Conservation (phyloP, 2,888 invertebrate species). For the Orchesellides sinensis region DNA sequence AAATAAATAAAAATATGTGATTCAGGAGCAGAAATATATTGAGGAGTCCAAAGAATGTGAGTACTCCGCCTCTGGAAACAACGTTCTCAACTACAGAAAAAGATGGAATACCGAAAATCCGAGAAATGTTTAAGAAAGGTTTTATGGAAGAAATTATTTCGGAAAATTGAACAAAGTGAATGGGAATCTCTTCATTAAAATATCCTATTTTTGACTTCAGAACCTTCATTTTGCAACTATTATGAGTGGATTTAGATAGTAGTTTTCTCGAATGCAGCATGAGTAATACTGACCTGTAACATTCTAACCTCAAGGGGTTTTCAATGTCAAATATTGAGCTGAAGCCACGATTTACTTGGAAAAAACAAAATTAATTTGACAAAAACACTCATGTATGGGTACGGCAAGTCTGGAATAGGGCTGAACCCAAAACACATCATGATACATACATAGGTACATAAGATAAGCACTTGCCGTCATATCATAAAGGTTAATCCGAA, state of each 20-base stretch:
- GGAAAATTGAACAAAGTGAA: slow-evolving; percentile 71
- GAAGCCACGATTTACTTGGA: too few species aligned
- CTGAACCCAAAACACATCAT: too few species aligned
- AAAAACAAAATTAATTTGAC: too few species aligned
- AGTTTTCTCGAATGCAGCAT: background rate
- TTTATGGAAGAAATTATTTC: slow-evolving; percentile 72
- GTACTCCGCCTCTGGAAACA: slow-evolving; percentile 66
- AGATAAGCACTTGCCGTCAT: too few species aligned
- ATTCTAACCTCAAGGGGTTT: background rate
- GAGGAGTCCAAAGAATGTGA: slow-evolving; percentile 61
- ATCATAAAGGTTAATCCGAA: too few species aligned
- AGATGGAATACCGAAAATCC: slow-evolving; percentile 69
- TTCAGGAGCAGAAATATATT: slow-evolving; percentile 67
- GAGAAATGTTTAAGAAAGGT: slow-evolving; percentile 68
- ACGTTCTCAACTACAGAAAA: slow-evolving; percentile 69
- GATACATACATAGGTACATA: too few species aligned
- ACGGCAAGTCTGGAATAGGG: too few species aligned
- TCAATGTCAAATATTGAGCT: too few species aligned
- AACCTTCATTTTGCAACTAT: slow-evolving; percentile 53
- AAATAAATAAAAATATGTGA: slow-evolving; percentile 66
- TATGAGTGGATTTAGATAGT: background rate
- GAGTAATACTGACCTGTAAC: too few species aligned
- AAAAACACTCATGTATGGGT: too few species aligned
- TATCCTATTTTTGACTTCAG: slow-evolving; percentile 60
- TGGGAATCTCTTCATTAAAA: slow-evolving; percentile 70